These are phyloP conservation scores for Lytechinus pictus DNA, from an alignment of 35 echinoderm and acorn worm genomes.

Conservation along the genomic window DNA sequence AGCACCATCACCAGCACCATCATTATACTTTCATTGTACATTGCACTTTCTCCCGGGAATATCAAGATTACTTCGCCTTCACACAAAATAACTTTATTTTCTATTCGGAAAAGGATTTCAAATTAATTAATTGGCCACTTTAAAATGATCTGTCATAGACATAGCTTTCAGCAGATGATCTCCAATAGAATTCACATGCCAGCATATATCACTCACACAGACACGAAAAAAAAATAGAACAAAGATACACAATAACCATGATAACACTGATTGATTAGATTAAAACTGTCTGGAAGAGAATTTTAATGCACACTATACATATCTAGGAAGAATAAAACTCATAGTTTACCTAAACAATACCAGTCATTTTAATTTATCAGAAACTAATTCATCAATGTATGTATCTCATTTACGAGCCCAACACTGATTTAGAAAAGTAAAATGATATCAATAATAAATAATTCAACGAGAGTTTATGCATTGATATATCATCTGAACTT, in stretches of 20 bases:
- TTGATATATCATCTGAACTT: not conserved
- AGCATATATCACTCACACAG: too few relatives aligned
- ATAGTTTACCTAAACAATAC: not conserved
- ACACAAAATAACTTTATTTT: too few relatives aligned
- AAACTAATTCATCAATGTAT: not conserved
- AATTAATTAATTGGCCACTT: too few relatives aligned
- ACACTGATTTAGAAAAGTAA: not conserved
- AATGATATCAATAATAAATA: not conserved
- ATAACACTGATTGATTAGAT: not conserved
- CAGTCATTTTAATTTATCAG: not conserved
- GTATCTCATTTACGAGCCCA: not conserved
- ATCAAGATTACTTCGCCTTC: too few relatives aligned
- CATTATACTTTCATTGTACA: not conserved
- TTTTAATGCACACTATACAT: slow-evolving; percentile 50
- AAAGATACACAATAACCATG: not conserved
- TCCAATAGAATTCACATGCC: too few relatives aligned
- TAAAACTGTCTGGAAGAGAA: slow-evolving; percentile 43
- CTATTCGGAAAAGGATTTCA: too few relatives aligned
- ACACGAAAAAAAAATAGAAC: too few relatives aligned
- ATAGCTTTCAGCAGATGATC: too few relatives aligned
- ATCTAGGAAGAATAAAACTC: slow-evolving; percentile 38
- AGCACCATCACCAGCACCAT: not conserved
- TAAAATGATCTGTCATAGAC: too few relatives aligned
- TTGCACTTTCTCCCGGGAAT: too few relatives aligned
- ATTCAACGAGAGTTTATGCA: not conserved